Percentiles rank a stretch among this genome's conserved stretches.
These are phyloP conservation scores for Phenganax marumi DNA, from an alignment of 92 coral and sea anemone genomes.

Conservation along the genomic window DNA sequence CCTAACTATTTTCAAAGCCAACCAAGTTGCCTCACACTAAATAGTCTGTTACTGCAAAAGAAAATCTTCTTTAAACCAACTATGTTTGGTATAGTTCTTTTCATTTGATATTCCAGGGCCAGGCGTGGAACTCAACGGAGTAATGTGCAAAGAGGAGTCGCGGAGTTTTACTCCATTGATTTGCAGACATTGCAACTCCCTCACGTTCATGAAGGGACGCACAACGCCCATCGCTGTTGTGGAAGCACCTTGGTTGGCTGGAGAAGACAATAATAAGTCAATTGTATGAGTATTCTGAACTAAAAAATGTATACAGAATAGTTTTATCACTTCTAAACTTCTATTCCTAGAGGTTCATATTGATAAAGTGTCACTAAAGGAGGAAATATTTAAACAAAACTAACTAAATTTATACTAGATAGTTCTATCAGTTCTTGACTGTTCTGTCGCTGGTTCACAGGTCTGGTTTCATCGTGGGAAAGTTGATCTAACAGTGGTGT, in stretches of 20 bases:
- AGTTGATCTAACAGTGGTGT: not conserved
- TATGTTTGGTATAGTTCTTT: not conserved
- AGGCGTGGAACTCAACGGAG: constrained; percentile 56
- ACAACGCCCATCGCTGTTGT: constrained; percentile 13
- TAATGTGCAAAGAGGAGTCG: constrained; percentile 55
- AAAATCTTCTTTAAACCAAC: no score
- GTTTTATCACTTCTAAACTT: not conserved
- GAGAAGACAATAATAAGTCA: not conserved
- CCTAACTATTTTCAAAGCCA: not conserved
- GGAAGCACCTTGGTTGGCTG: constrained; percentile 12
- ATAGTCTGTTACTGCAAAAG: not conserved
- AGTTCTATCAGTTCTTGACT: not conserved
- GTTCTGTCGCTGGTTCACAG: not conserved
- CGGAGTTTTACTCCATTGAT: constrained; percentile 60
- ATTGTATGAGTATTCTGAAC: not conserved
- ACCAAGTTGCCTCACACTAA: not conserved
- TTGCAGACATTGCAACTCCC: constrained; percentile 44
- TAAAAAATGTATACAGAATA: not conserved
- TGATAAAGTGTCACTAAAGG: not conserved
- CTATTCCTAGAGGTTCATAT: not conserved
- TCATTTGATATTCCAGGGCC: not conserved
- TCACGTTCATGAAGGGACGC: no score
- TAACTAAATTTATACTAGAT: not conserved
- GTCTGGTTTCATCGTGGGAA: constrained; percentile 14
- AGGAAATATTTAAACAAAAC: not conserved